Percentiles rank a stretch among this genome's conserved stretches.
Evolutionary conservation across 2,888 invertebrate genomes (phyloP).

Genomic region (Lamproptera curius): DNA sequence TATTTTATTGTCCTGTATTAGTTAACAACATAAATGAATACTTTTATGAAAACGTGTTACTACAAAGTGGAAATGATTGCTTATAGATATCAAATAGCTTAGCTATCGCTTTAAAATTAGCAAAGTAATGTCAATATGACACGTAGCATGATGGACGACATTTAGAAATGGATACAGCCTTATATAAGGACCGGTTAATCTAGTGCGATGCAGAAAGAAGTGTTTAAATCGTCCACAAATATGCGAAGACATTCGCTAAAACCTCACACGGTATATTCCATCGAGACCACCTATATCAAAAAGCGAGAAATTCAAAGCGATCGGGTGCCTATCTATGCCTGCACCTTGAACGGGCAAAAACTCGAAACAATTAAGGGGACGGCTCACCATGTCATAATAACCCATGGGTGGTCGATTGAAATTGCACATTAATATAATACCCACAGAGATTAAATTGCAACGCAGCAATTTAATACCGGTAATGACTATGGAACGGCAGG

Average conservation of each 20-base stretch:
- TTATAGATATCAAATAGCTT: too few relatives aligned
- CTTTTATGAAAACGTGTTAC: too few relatives aligned
- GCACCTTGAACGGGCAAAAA: constrained; percentile 74
- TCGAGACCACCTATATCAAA: constrained; percentile 36
- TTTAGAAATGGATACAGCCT: too few relatives aligned
- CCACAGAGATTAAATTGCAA: constrained; percentile 58
- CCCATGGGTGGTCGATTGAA: constrained; percentile 55
- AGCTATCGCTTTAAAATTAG: too few relatives aligned
- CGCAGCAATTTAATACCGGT: constrained; percentile 43
- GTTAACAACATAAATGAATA: too few relatives aligned
- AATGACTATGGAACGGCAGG: constrained; percentile 58
- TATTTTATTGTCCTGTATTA: too few relatives aligned
- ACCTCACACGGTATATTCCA: constrained; percentile 4
- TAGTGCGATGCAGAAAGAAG: background rate
- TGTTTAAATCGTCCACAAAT: background rate
- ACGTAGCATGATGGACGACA: background rate
- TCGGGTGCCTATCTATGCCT: constrained; percentile 51
- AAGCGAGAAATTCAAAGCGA: constrained; percentile 32
- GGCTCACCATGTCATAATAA: constrained; percentile 52
- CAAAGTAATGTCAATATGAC: too few relatives aligned
- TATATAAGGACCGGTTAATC: background rate
- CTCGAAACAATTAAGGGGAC: constrained; percentile 69
- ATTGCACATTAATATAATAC: constrained; percentile 54
- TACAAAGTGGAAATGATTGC: too few relatives aligned
- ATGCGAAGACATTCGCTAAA: background rate